These are phyloP conservation scores for Plebejus argus DNA, from an alignment of 2,888 invertebrate genomes.

Conservation along the genomic window DNA sequence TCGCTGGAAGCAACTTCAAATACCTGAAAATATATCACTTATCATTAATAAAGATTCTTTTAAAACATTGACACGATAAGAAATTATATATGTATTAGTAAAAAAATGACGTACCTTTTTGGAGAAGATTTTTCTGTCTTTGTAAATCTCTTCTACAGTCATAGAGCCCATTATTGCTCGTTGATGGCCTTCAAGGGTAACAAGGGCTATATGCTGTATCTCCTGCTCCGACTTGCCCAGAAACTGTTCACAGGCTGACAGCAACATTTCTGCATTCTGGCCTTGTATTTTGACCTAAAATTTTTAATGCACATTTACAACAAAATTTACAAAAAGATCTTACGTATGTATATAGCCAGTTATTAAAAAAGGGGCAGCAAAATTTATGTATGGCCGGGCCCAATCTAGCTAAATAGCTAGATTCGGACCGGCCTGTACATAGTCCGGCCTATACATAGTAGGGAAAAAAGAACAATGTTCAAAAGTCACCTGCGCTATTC, in stretches of 20 bases:
- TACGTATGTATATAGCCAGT: too few species aligned
- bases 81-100: background rate
- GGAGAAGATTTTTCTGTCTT: conserved; percentile 97
- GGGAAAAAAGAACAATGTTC: conserved; percentile 22
- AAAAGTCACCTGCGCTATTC: conserved; percentile 93
- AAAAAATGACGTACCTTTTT: conserved; percentile 75
- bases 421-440: too few species aligned
- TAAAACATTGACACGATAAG: too few species aligned
- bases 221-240: conserved; percentile 93
- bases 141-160: conserved; percentile 98
- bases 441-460: background rate
- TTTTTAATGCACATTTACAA: background rate
- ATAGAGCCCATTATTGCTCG: conserved; percentile 98
- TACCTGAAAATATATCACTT: conserved; percentile 73
- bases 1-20: conserved; percentile 97
- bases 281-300: conserved; percentile 90
- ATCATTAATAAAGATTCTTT: background rate
- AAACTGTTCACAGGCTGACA: conserved; percentile 96
- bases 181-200: conserved; percentile 96
- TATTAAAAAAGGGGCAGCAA: too few species aligned
- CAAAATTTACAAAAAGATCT: too few species aligned
- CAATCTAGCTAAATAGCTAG: too few species aligned
- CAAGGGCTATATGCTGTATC: conserved; percentile 94
- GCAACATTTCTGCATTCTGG: conserved; percentile 93
- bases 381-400: too few species aligned